These are phyloP conservation scores for Triops cancriformis DNA, from an alignment of 1,140 invertebrate species.

Conservation along the genomic window DNA sequence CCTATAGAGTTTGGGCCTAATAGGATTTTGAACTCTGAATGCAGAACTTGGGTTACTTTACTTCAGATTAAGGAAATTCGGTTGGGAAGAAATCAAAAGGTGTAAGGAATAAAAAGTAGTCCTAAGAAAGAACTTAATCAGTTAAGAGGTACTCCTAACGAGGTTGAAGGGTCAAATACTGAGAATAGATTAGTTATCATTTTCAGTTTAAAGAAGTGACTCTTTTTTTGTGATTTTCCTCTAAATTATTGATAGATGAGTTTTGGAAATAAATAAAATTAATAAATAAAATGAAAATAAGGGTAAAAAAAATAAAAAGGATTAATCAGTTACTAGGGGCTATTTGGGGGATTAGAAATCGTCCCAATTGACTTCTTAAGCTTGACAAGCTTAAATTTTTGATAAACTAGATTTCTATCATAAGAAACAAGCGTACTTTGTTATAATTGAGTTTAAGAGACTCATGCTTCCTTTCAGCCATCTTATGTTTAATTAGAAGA, in stretches of 20 bases:
- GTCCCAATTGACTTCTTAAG: conserved; percentile 32
- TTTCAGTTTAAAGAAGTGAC: conserved; percentile 30
- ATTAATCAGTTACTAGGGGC: conserved; percentile 32
- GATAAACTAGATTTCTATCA: conserved; percentile 44
- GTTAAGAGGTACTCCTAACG: conserved; percentile 27
- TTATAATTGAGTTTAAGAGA: conserved; percentile 46
- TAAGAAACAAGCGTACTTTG: conserved; percentile 47
- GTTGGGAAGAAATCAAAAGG: conserved; percentile 28
- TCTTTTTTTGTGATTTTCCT: conserved; percentile 30
- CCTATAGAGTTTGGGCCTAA: conserved; percentile 26
- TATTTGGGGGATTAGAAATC: conserved; percentile 36
- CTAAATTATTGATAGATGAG: conserved; percentile 28
- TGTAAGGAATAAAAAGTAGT: conserved; percentile 29
- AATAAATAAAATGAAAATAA: conserved; percentile 29
- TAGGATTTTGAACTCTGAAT: conserved; percentile 30
- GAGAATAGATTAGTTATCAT: conserved; percentile 39
- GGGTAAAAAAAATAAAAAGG: conserved; percentile 29
- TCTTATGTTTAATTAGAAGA: conserved; percentile 47
- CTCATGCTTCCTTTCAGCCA: conserved; percentile 52
- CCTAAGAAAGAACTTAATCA: conserved; percentile 30
- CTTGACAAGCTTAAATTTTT: conserved; percentile 36
- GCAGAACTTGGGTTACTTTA: not conserved
- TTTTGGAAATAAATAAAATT: conserved; percentile 26
- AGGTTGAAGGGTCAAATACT: conserved; percentile 35
- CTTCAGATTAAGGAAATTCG: not conserved